These are phyloP conservation scores for Thereva nobilitata DNA, from an alignment of 2,888 invertebrate genomes.

Conservation along the genomic window DNA sequence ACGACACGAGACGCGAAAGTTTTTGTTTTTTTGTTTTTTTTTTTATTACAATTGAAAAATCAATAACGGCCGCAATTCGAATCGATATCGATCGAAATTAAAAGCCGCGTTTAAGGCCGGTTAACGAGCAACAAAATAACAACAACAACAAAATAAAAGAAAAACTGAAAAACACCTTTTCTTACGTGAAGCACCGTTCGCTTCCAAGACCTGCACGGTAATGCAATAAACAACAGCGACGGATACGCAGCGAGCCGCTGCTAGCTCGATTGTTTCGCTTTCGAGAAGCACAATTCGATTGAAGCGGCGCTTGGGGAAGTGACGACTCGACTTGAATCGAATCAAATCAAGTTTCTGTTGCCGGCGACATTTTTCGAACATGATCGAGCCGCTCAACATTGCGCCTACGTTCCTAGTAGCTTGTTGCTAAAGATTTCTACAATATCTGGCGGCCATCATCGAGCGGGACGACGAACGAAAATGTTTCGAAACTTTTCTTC, in stretches of 20 bases:
- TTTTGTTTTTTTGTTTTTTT: too few relatives aligned
- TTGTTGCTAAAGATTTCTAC: neutral
- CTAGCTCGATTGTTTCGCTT: too few relatives aligned
- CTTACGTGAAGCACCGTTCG: constrained; percentile 21
- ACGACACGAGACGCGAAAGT: too few relatives aligned
- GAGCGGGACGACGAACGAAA: neutral
- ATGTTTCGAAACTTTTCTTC: constrained; percentile 22
- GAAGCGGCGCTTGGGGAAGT: constrained; percentile 13
- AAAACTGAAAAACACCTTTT: constrained; percentile 21
- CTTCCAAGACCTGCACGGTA: constrained; percentile 9
- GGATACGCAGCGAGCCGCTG: too few relatives aligned
- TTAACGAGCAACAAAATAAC: too few relatives aligned
- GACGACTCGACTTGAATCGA: constrained; percentile 12
- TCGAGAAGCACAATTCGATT: constrained; percentile 7
- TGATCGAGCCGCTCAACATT: neutral
- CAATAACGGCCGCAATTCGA: too few relatives aligned
- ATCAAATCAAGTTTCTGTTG: neutral
- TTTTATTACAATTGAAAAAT: too few relatives aligned
- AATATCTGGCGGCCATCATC: constrained; percentile 7
- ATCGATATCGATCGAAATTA: too few relatives aligned
- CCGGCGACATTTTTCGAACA: constrained; percentile 12
- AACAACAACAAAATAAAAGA: neutral
- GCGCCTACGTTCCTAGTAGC: neutral
- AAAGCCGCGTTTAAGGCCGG: too few relatives aligned
- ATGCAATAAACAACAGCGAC: constrained; percentile 1